Evolutionary conservation across 2,113 vertebrate species (phyloP), one percentile per base, ranked within the genome.

Genomic region (Collichthys lucidus): DNA sequence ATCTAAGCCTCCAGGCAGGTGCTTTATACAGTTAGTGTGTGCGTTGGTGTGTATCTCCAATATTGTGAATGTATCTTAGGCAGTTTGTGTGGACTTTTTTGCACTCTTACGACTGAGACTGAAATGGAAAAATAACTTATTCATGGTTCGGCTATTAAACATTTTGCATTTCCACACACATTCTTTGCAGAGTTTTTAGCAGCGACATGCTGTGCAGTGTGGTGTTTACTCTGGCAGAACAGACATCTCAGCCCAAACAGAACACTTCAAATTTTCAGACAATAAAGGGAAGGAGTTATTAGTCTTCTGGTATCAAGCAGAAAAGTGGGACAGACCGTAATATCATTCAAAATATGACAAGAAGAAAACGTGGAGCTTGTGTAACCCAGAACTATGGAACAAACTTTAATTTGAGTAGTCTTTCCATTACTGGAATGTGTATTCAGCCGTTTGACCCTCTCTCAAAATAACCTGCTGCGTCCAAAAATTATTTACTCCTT

Each of bases 401-500:
- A 86, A 75, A 80, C 70, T 85, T 82, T 35, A 59, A 64, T 68
- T 84, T 35, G 59, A 78, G 68, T 57, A 57, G 24, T 72, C 66
- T 86, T 86, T 90, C 75, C 76, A 83, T 90, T 88, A 77, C 66
- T 29, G 77, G 22, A 82, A 69, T 74, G 72, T 73, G 68, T 61
- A 75, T 88, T 83, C 82, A 80, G 35, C 46, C 50, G 1, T 72
- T 78, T 92, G 84, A 92, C 87, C 84, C 73, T 15, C 59, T 78
- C 68, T 77, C 78, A 86, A 88, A 91, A 89, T 88, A 91, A 66
- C 84, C 73, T 74, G 76, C 81, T 82, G 79, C 26, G 82, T 80
- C 68, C 73, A 75, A 84, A 91, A 85, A 87, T 86, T 85, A 92
- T 93, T 93, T 89, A 91, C 91, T 92, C 85, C 82, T 86, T 91